Conservation (phyloP, 30 jellyfish, hydroid and myxozoan species). For the Hydra vulgaris region DNA sequence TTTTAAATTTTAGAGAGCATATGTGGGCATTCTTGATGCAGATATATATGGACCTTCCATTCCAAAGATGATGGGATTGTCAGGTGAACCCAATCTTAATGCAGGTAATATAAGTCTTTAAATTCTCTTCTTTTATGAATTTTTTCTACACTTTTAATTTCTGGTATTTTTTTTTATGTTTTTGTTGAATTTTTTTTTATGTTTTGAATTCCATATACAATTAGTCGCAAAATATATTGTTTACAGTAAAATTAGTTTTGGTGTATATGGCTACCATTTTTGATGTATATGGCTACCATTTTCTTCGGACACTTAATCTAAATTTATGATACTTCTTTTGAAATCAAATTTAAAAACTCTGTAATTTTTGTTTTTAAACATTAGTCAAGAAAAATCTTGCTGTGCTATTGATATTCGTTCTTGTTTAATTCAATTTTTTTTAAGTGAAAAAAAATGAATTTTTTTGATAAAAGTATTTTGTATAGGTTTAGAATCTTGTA, state of each 20-base stretch:
- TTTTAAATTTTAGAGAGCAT: neutral
- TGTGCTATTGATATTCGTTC: neutral
- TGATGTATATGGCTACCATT: neutral
- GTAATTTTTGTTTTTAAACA: neutral
- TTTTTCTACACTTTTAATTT: neutral
- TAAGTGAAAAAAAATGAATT: too few species aligned
- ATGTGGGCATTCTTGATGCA: slow-evolving; percentile 92
- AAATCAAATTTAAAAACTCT: neutral
- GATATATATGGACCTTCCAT: slow-evolving; percentile 95
- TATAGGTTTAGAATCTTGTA: neutral
- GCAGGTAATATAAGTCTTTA: slow-evolving; percentile 21
- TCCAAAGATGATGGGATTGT: slow-evolving; percentile 75
- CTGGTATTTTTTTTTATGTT: neutral
- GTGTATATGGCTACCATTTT: neutral
- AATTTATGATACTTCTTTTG: neutral
- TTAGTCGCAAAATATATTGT: neutral
- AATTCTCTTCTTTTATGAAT: neutral
- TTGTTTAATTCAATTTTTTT: too few species aligned
- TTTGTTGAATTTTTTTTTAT: too few species aligned
- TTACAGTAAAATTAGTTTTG: neutral
- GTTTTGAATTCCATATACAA: neutral
- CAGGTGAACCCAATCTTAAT: slow-evolving; percentile 75
- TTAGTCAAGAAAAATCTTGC: neutral
- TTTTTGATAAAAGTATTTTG: too few species aligned
- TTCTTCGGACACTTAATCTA: neutral